A percentile compares a stretch with the other conserved stretches of the same genome.
Evolutionary conservation across 2,113 vertebrate genomes (phyloP).

Genomic region (Epinephelus cyanopodus): DNA sequence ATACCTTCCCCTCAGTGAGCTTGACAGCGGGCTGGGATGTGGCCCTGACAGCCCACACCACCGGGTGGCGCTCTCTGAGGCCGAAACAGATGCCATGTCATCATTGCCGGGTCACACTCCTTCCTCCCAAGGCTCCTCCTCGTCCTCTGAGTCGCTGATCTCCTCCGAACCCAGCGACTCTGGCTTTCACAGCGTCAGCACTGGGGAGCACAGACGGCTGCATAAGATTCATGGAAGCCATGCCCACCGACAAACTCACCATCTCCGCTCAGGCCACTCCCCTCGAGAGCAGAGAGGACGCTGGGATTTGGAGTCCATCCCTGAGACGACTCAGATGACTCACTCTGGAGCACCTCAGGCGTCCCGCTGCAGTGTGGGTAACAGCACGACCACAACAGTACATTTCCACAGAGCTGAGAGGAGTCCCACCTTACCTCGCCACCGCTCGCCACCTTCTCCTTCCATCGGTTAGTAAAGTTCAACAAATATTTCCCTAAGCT

Average conservation of each 20-base stretch:
- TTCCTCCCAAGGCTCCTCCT: conserved; percentile 70
- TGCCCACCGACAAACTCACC: conserved; percentile 60
- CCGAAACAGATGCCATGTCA: conserved; percentile 74
- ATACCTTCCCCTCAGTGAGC: conserved; percentile 74
- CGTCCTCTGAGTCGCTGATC: conserved; percentile 72
- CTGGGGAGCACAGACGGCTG: conserved; percentile 73
- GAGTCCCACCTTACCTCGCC: conserved; percentile 74
- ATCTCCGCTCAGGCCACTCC: conserved; percentile 64
- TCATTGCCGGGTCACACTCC: conserved; percentile 70
- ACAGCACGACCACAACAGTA: conserved; percentile 75
- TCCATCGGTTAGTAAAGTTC: conserved; percentile 52
- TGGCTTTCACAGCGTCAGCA: conserved; percentile 78
- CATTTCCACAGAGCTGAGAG: conserved; percentile 80
- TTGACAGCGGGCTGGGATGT: conserved; percentile 77
- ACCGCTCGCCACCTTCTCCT: conserved; percentile 50
- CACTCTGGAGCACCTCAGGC: conserved; percentile 39
- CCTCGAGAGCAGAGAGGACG: conserved; percentile 78
- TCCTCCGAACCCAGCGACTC: conserved; percentile 79
- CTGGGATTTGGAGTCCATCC: conserved; percentile 84
- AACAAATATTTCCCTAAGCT: background rate
- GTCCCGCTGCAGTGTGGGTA: conserved; percentile 74
- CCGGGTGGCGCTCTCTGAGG: conserved; percentile 68
- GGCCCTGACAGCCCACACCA: conserved; percentile 70
- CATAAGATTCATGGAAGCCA: conserved; percentile 74
- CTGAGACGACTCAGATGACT: conserved; percentile 68